These are phyloP conservation scores for Polylopha cassiicola DNA, from an alignment of 2,888 invertebrate species.

Conservation along the genomic window DNA sequence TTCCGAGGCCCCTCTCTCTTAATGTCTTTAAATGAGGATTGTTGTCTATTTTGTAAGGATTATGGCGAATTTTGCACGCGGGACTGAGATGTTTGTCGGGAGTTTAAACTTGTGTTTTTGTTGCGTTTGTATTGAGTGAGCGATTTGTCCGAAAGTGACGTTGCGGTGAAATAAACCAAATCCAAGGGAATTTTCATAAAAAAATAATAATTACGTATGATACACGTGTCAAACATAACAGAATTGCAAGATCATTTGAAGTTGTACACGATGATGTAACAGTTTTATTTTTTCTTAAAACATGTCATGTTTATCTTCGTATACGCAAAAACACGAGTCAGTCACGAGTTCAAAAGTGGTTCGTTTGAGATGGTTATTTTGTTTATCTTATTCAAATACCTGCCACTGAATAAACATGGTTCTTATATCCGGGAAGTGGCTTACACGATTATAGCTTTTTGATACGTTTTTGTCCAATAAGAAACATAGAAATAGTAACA, in stretches of 20 bases:
- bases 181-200: too few species aligned
- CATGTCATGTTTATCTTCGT: slow-evolving; percentile 1
- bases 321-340: not conserved
- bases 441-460: too few species aligned
- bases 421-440: slow-evolving; percentile 7
- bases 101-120: slow-evolving; percentile 15
- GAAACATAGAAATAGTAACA: slow-evolving; percentile 11
- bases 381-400: slow-evolving; percentile 8
- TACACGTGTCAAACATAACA: too few species aligned
- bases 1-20: slow-evolving; percentile 59
- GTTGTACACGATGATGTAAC: too few species aligned
- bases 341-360: too few species aligned
- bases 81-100: slow-evolving; percentile 13
- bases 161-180: too few species aligned
- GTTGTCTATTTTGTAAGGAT: slow-evolving; percentile 71
- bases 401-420: slow-evolving; percentile 8
- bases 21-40: slow-evolving; percentile 70
- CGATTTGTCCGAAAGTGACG: too few species aligned
- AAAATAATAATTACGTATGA: too few species aligned
- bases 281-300: not conserved
- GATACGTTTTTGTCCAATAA: not conserved
- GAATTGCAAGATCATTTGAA: too few species aligned
- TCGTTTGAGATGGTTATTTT: slow-evolving; percentile 5
- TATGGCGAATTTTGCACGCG: slow-evolving; percentile 49
- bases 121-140: not conserved